A percentile compares a stretch with the other conserved stretches of the same genome.
Evolutionary conservation across 2,797 vertebrate genomes (phyloP).

Genomic region (Tokudaia tokunoshimensis): DNA sequence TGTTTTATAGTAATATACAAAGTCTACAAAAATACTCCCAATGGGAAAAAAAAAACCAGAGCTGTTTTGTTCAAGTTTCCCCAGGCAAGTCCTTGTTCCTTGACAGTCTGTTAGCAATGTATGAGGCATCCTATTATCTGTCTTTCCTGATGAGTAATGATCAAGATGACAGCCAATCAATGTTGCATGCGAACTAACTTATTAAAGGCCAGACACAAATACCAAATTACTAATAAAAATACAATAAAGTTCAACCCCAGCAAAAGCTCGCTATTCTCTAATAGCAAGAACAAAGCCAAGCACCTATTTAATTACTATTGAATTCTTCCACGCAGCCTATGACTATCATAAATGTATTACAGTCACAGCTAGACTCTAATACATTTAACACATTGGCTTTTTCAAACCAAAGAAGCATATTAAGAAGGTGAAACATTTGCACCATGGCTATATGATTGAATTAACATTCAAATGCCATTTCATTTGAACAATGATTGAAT

Average conservation of each 20-base stretch:
- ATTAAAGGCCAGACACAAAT: conserved; percentile 77
- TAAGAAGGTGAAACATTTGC: conserved; percentile 23
- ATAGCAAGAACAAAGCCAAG: conserved; percentile 57
- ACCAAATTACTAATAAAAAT: conserved; percentile 72
- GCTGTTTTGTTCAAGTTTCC: conserved; percentile 24
- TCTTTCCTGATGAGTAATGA: conserved; percentile 61
- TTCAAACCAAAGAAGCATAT: conserved; percentile 7
- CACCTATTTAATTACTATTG: conserved; percentile 33
- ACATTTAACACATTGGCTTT: conserved; percentile 19
- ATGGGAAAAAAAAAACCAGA: conserved; percentile 49
- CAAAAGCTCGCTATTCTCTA: conserved; percentile 52
- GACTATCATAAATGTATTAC: conserved; percentile 21
- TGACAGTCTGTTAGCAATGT: conserved; percentile 61
- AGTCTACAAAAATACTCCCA: not conserved
- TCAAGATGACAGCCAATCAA: conserved; percentile 74
- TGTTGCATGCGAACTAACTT: conserved; percentile 60
- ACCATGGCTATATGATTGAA: not conserved
- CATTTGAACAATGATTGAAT: conserved; percentile 1
- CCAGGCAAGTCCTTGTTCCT: conserved; percentile 6
- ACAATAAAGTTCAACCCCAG: conserved; percentile 53
- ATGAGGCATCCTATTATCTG: conserved; percentile 6
- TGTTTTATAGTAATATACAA: conserved; percentile 44
- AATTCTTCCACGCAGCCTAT: conserved; percentile 1
- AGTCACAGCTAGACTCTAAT: not conserved
- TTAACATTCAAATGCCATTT: conserved; percentile 31